These are phyloP conservation scores for Onychostoma macrolepis DNA, from an alignment of 2,113 vertebrate species.

Conservation along the genomic window DNA sequence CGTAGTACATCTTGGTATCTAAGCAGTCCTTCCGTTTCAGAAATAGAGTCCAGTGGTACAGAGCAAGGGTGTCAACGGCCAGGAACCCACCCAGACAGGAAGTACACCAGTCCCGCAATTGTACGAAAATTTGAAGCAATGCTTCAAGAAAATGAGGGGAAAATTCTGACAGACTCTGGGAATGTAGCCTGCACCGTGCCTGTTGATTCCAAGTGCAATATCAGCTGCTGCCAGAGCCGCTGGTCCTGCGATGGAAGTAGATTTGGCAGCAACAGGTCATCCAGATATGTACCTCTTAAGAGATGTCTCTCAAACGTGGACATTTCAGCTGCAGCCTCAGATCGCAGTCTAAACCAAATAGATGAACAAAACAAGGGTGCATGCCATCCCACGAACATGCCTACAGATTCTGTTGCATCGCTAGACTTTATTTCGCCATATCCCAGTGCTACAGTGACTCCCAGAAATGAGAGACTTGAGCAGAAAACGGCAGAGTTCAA, in stretches of 20 bases:
- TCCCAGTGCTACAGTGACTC: constrained; percentile 58
- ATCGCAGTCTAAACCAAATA: constrained; percentile 54
- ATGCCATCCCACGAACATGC: constrained; percentile 44
- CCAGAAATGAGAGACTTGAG: constrained; percentile 85
- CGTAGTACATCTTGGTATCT: constrained; percentile 88
- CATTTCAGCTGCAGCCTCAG: constrained; percentile 70
- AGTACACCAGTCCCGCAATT: constrained; percentile 71
- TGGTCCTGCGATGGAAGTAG: constrained; percentile 80
- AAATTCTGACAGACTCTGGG: constrained; percentile 69
- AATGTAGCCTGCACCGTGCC: constrained; percentile 64
- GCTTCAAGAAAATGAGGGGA: constrained; percentile 76
- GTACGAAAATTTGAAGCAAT: constrained; percentile 73
- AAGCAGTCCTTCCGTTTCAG: constrained; percentile 67
- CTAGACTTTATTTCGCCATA: constrained; percentile 58
- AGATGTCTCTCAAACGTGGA: constrained; percentile 82
- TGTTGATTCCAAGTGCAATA: constrained; percentile 69
- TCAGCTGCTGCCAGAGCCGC: constrained; percentile 78
- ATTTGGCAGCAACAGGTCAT: constrained; percentile 71
- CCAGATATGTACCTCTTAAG: constrained; percentile 74
- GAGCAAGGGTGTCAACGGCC: constrained; percentile 71
- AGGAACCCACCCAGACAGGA: constrained; percentile 64
- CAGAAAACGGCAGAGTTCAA: constrained; percentile 94
- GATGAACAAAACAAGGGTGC: constrained; percentile 47
- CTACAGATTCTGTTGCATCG: constrained; percentile 58
- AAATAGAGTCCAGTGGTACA: constrained; percentile 72